A percentile compares a stretch with the other conserved stretches of the same genome.
phyloP scores from a whole-genome alignment of 2,113 vertebrate species.

The Dipodomys merriami region DNA sequence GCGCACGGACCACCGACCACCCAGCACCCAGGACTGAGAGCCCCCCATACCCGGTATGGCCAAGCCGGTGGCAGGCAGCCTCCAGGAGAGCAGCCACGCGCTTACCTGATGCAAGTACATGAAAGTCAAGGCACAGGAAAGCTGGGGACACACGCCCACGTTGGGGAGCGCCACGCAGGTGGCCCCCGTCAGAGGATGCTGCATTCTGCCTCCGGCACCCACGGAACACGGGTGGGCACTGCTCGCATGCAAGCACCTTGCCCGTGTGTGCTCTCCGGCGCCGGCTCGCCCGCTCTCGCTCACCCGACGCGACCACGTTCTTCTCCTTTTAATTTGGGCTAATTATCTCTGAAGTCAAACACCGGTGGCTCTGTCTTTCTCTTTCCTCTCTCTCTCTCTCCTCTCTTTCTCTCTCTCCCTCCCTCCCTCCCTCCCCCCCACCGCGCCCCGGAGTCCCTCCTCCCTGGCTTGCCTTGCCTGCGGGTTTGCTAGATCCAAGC shows the following conservation, averaged over 20 bases:
- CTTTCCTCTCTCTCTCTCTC: not conserved
- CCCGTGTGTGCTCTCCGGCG: not conserved
- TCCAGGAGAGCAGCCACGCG: conserved; percentile 73
- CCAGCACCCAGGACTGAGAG: too few relatives aligned
- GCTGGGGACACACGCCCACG: conserved; percentile 96
- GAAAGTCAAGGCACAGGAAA: conserved; percentile 98
- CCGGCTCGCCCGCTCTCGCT: not conserved
- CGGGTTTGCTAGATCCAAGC: conserved; percentile 75
- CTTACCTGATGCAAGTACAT: conserved; percentile 99
- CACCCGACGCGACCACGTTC: conserved; percentile 74
- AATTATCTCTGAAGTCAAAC: conserved; percentile 77
- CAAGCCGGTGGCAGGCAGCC: conserved; percentile 60
- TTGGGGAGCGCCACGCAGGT: conserved; percentile 97
- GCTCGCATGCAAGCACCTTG: conserved; percentile 87
- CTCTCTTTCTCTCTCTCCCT: not conserved
- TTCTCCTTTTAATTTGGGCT: conserved; percentile 72
- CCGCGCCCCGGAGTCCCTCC: conserved; percentile 64
- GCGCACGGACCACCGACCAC: not conserved
- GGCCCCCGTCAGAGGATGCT: conserved; percentile 96
- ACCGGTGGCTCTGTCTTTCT: conserved; percentile 15
- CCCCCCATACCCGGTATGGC: not conserved
- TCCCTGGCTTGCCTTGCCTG: conserved; percentile 39
- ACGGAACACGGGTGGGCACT: conserved; percentile 86
- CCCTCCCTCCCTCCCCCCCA: conserved; percentile 40
- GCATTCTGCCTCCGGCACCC: conserved; percentile 91